Base-by-base conservation (phyloP, 2,888 invertebrate genomes). In the Poecilus cupreus region DNA sequence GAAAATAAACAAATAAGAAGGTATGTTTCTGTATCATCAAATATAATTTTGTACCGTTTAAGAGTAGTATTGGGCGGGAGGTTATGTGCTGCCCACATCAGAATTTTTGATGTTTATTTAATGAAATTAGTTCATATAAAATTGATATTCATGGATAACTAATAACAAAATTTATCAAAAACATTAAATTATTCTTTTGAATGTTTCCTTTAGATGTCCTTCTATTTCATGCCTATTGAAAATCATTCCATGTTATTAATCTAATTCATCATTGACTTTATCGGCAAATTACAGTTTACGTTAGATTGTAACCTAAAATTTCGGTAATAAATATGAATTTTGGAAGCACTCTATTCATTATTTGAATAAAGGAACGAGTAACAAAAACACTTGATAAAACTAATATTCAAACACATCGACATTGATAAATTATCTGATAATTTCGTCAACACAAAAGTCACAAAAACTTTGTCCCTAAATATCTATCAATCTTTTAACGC, bases 381-480 rank as follows among this genome's bases (percentile, higher is more conserved):
- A 72, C 49, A 32, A 68, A 72, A 72, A 72, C 72, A 72, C 72
- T 72, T 72, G 72, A 72, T 72, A 43, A 49, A 72, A 72, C 49
- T 24, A 49, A 72, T 72, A 70, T 70, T 39, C 37, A 26, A 75
- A 75, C 13, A 75, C 20, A 22, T 16, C 20, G 76, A 76, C 76
- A 39, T 51, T 76, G 76, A 76, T 76, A 43, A 76, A 76, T 76
- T 57, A 76, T 54, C 76, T 76, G 76, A 76, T 76, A 76, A 76
- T 76, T 54, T 54, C 46, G 49, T 74, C 74, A 32, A 76, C 39
- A 76, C 18, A 57, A 76, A 76, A n/a, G 10, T n/a, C 10, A 72
- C 72, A 22, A 37, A 43, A 68, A 26, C 18, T 72, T 13, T 68
- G 13, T 54, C 22, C 76, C 57, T 54, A 57, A 51, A 37, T 76